Conservation (phyloP, 2,797 vertebrate species). For the Octomys mimax region DNA sequence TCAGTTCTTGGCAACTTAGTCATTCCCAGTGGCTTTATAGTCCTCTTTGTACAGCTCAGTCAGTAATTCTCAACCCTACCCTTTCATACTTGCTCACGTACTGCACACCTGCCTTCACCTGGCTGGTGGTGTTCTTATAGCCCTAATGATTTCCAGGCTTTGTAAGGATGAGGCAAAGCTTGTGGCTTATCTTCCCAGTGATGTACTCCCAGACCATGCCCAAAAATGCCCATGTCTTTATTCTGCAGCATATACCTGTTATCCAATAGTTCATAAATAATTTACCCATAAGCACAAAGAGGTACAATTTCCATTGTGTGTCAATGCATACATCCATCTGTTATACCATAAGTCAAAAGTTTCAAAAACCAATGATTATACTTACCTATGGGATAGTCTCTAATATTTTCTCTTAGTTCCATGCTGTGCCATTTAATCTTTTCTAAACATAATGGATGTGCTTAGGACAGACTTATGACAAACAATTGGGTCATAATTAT, state of each 20-base stretch:
- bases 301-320: neutral
- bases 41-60: neutral
- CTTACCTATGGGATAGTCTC: neutral
- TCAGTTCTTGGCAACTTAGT: neutral
- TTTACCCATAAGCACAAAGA: neutral
- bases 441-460: neutral
- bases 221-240: neutral
- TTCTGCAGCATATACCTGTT: neutral
- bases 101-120: neutral
- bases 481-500: neutral
- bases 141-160: neutral
- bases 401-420: slow-evolving; percentile 9
- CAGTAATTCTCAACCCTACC: rapidly evolving
- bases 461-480: slow-evolving; percentile 27
- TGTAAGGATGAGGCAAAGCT: neutral
- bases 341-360: neutral
- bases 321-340: neutral
- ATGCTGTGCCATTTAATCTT: neutral
- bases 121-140: neutral
- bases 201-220: neutral
- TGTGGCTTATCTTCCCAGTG: neutral
- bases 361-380: neutral
- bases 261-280: neutral
- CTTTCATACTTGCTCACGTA: neutral
- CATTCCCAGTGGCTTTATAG: neutral